phyloP scores from a whole-genome alignment of 2,888 invertebrate species.

The Stenchaetothrips biformis region DNA sequence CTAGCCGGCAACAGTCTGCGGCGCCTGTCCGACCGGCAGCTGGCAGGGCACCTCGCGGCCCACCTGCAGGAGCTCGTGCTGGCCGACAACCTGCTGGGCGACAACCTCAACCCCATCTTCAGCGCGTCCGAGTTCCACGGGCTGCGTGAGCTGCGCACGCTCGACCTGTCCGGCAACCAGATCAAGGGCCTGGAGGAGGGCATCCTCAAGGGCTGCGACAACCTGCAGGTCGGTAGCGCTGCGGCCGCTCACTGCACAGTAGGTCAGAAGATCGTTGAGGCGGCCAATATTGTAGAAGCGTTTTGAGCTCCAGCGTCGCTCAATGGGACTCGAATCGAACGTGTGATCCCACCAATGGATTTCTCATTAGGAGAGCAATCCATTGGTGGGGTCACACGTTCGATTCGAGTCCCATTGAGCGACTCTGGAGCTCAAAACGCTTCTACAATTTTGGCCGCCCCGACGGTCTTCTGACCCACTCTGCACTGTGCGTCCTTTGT shows the following conservation, averaged over 20 bases:
- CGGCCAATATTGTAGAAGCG: too few relatives aligned
- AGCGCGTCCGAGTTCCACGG: constrained; percentile 79
- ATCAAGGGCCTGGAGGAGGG: constrained; percentile 81
- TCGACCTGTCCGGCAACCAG: constrained; percentile 76
- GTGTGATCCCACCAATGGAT: too few relatives aligned
- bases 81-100: constrained; percentile 79
- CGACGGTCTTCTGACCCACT: too few relatives aligned
- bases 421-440: too few relatives aligned
- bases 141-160: constrained; percentile 61
- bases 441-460: too few relatives aligned
- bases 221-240: constrained; percentile 58
- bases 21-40: constrained; percentile 68
- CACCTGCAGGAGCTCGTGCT: constrained; percentile 66
- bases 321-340: too few relatives aligned
- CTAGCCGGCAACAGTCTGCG: constrained; percentile 77
- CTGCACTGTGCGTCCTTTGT: neutral
- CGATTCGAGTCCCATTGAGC: too few relatives aligned
- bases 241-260: constrained; percentile 14
- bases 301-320: too few relatives aligned
- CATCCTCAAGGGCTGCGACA: constrained; percentile 74
- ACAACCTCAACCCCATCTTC: constrained; percentile 85
- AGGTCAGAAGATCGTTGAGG: too few relatives aligned
- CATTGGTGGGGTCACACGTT: too few relatives aligned
- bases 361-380: too few relatives aligned
- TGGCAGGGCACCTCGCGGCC: constrained; percentile 57